A percentile compares a stretch with the other conserved stretches of the same genome.
Evolutionary conservation across 2,797 vertebrate species (phyloP).

Genomic region (Pantherophis alleghaniensis): DNA sequence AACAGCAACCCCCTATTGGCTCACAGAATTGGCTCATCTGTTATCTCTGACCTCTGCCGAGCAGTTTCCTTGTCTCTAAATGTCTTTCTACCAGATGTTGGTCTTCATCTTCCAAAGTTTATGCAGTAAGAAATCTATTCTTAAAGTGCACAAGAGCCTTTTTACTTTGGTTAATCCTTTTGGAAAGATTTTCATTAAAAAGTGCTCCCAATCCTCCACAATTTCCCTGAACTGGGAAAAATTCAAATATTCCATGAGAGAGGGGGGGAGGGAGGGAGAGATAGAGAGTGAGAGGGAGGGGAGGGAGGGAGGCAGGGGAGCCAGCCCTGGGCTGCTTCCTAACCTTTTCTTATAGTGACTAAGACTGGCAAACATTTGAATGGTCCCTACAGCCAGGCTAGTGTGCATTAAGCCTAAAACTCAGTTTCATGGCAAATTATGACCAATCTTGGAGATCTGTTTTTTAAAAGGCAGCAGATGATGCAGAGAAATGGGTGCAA

Average conservation of each 20-base stretch:
- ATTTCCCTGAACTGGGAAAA: neutral
- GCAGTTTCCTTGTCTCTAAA: conserved; percentile 1
- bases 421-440: neutral
- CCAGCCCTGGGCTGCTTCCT: neutral
- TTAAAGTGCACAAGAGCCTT: neutral
- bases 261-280: too few species aligned
- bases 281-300: too few species aligned
- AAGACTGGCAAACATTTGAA: neutral
- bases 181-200: neutral
- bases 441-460: neutral
- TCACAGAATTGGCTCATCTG: neutral
- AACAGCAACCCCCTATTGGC: neutral
- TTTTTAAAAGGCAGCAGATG: neutral
- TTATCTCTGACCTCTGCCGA: neutral
- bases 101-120: neutral
- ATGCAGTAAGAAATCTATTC: neutral
- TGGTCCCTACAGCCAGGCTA: neutral
- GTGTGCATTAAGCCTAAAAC: neutral
- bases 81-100: neutral
- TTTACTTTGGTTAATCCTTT: neutral
- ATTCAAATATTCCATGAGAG: neutral
- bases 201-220: neutral
- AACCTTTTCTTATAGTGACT: neutral
- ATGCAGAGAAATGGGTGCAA: neutral
- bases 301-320: neutral